These are phyloP conservation scores for Tenthredo distinguenda DNA, from an alignment of 2,888 invertebrate species.

Conservation along the genomic window DNA sequence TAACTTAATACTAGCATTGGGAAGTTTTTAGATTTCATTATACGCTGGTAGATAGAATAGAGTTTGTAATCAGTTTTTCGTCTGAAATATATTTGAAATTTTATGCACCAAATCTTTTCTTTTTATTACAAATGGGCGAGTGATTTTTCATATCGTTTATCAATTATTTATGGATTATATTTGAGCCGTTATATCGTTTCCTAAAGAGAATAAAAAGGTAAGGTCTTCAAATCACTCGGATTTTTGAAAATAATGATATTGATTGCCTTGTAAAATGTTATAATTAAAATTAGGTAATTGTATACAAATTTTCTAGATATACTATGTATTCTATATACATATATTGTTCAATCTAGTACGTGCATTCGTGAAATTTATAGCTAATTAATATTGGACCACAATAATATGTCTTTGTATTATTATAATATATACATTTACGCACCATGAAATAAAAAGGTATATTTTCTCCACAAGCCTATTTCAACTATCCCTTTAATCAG, in stretches of 20 bases:
- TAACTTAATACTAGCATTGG: neutral
- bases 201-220: neutral
- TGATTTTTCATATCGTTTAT: neutral
- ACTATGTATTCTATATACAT: neutral
- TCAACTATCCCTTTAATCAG: neutral
- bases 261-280: slow-evolving; percentile 26
- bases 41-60: neutral
- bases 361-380: slow-evolving; percentile 44
- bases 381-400: slow-evolving; percentile 53
- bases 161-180: neutral
- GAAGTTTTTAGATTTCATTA: slow-evolving; percentile 13
- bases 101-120: neutral
- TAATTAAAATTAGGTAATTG: slow-evolving; percentile 20
- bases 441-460: slow-evolving; percentile 21
- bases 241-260: neutral
- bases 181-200: neutral
- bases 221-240: neutral
- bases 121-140: neutral
- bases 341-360: neutral
- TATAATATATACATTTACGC: slow-evolving; percentile 35
- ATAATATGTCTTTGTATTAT: slow-evolving; percentile 31
- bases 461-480: slow-evolving; percentile 24
- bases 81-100: neutral
- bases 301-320: slow-evolving; percentile 4
- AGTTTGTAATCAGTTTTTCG: neutral